These are phyloP conservation scores for Meloe dianella DNA, from an alignment of 2,888 invertebrate genomes.

Conservation along the genomic window DNA sequence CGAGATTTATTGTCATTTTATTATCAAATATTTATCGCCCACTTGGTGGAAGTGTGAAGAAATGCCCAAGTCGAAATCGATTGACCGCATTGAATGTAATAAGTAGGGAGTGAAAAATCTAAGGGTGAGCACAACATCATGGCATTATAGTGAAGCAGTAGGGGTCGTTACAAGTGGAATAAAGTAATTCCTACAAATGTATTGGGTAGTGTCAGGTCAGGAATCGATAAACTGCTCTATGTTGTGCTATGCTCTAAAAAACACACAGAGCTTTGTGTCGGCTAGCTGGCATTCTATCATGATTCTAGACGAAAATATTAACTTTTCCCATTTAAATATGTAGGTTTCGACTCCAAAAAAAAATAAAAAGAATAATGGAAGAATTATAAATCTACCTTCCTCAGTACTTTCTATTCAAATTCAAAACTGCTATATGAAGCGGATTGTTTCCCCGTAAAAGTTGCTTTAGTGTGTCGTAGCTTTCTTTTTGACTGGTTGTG, in stretches of 20 bases:
- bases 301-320: not conserved
- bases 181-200: slow-evolving; percentile 34
- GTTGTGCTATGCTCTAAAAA: not conserved
- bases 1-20: slow-evolving; percentile 27
- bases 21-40: slow-evolving; percentile 34
- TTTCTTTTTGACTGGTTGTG: slow-evolving; percentile 45
- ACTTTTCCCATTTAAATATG: slow-evolving; percentile 22
- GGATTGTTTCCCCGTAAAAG: slow-evolving; percentile 20
- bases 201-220: slow-evolving; percentile 20
- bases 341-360: not conserved
- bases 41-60: slow-evolving; percentile 36
- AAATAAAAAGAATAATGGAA: not conserved
- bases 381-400: not conserved
- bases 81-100: slow-evolving; percentile 39
- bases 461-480: slow-evolving; percentile 44
- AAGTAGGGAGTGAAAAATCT: slow-evolving; percentile 36
- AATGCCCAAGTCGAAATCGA: slow-evolving; percentile 34
- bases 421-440: slow-evolving; percentile 7
- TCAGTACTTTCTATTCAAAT: slow-evolving; percentile 20
- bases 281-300: not conserved
- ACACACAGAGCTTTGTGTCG: not conserved
- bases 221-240: slow-evolving; percentile 15
- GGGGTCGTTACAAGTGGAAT: slow-evolving; percentile 31
- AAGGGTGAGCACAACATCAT: slow-evolving; percentile 34
- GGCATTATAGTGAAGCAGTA: slow-evolving; percentile 30